Evolutionary conservation across 2,113 vertebrate genomes (phyloP).

Genomic region (Bucco capensis): DNA sequence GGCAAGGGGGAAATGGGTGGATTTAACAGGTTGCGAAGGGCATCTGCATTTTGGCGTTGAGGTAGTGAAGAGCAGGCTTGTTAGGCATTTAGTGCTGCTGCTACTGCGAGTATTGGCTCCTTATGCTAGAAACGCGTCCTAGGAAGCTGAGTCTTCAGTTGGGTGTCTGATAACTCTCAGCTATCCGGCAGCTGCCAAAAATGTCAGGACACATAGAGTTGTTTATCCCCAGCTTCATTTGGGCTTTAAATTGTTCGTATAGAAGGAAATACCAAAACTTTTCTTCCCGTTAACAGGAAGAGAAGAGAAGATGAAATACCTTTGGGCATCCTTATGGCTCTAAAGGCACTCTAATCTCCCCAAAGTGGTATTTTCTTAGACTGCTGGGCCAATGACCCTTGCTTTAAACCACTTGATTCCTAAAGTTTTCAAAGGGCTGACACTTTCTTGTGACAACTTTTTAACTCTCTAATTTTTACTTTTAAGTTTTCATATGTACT

Average conservation of each 20-base stretch:
- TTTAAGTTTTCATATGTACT: not conserved
- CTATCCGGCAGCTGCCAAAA: not conserved
- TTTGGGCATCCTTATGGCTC: not conserved
- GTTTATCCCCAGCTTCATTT: not conserved
- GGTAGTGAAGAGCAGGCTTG: not conserved
- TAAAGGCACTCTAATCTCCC: not conserved
- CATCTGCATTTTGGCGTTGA: not conserved
- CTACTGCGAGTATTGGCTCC: not conserved
- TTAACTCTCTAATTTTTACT: not conserved
- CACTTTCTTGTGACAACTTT: not conserved
- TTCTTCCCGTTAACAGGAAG: not conserved
- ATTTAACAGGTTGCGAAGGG: slow-evolving; percentile 32
- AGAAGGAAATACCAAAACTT: not conserved
- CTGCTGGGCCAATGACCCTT: not conserved
- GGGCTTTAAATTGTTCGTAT: not conserved
- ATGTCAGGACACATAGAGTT: not conserved
- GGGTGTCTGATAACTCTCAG: not conserved
- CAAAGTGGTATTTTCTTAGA: not conserved
- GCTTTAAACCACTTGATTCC: not conserved
- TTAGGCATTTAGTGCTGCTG: not conserved
- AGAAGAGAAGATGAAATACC: not conserved
- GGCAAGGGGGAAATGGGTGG: accelerated
- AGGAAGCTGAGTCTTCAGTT: not conserved
- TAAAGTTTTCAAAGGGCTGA: not conserved
- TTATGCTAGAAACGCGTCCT: not conserved